phyloP scores from a whole-genome alignment of 2,113 vertebrate genomes.

The Diadophis punctatus region DNA sequence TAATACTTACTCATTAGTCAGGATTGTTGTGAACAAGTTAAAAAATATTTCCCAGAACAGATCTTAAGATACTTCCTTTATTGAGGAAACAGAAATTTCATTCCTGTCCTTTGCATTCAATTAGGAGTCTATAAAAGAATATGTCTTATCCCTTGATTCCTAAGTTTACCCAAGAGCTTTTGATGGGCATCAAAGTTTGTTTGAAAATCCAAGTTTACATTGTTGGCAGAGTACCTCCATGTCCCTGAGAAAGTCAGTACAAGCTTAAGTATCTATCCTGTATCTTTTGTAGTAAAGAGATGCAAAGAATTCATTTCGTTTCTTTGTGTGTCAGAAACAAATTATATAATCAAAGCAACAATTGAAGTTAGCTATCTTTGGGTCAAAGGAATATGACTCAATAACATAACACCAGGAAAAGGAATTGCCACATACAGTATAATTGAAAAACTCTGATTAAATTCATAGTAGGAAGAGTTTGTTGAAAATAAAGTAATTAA shows the following conservation, averaged over 20 bases:
- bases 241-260: background rate
- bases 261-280: background rate
- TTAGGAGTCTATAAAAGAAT: background rate
- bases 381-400: background rate
- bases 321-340: background rate
- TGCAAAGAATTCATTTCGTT: background rate
- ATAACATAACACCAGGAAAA: slow-evolving; percentile 13
- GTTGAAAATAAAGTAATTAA: slow-evolving; percentile 19
- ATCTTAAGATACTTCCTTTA: background rate
- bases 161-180: background rate
- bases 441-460: slow-evolving; percentile 32
- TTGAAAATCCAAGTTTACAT: background rate
- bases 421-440: slow-evolving; percentile 13
- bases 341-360: slow-evolving; percentile 6
- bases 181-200: background rate
- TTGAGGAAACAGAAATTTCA: background rate
- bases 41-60: background rate
- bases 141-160: background rate
- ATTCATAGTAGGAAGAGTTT: background rate
- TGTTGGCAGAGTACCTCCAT: background rate
- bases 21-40: background rate
- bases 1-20: background rate
- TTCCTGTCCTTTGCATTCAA: background rate
- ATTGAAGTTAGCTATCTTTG: background rate
- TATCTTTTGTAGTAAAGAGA: background rate